Evolutionary conservation across 2,888 invertebrate genomes (phyloP), one percentile per base, ranked within the genome.

Genomic region (Philereme transversata): DNA sequence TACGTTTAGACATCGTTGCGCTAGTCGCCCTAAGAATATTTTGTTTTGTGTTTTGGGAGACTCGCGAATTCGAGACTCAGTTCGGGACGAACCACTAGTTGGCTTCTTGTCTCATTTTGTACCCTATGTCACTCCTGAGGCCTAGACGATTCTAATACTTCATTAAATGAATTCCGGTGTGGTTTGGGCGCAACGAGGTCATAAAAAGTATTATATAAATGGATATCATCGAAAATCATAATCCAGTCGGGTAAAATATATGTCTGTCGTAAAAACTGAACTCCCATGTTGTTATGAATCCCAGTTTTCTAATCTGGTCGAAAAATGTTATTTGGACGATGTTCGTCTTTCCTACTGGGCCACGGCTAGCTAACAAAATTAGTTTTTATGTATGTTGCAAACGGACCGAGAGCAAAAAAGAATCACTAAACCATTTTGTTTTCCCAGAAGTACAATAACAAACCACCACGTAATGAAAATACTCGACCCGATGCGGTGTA

Each of bases 181-280:
- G n/a, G n/a, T n/a, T n/a, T n/a, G n/a, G n/a, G n/a, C n/a, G n/a
- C n/a, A n/a, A n/a, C n/a, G n/a, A n/a, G n/a, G n/a, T n/a, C n/a
- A n/a, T n/a, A n/a, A n/a, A n/a, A n/a, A n/a, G n/a, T n/a, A 22
- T 22, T 22, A 22, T 22, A 22, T 22, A 22, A n/a, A 22, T 22
- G 22, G 3, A 2, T 22, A 22, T 1, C 22, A 22, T 22, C 22
- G 22, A 22, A 22, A 22, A 22, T 22, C 22, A 22, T 22, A 22
- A 1, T 3, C 22, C 22, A 22, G 22, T 3, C 22, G 22, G 22
- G 22, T 22, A 58, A 40, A 22, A 44, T 41, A 10, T 43, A 35
- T 35, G 40, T 45, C 22, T 59, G 60, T 55, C 54, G 53, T 52
- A 61, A 65, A 67, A 62, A 67, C 35, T 56, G 35, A 47, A 47